Evolutionary conservation across 37 sponge, comb jelly and placozoan species (phyloP).

Genomic region (Oopsacas minuta): DNA sequence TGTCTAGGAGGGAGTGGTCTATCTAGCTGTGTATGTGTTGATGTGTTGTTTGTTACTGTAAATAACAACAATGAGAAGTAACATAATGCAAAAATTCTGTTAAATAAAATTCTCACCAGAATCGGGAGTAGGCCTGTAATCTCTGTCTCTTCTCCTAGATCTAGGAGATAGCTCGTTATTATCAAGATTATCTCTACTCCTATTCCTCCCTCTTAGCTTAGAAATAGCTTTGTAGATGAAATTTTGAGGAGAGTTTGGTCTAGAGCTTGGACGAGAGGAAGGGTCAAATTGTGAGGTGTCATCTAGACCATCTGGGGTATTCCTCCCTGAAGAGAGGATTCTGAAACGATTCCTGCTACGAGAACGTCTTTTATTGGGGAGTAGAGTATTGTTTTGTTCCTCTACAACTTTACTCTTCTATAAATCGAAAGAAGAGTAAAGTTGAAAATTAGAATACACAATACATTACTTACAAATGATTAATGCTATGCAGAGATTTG

Average conservation of each 20-base stretch:
- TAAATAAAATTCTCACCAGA: no score
- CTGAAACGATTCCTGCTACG: background rate
- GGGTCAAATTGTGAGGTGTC: background rate
- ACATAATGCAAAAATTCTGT: no score
- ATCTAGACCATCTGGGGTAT: background rate
- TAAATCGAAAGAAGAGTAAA: no score
- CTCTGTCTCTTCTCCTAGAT: background rate
- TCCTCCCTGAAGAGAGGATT: background rate
- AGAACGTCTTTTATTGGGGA: background rate
- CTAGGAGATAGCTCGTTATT: background rate
- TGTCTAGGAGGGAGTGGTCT: slow-evolving; percentile 4
- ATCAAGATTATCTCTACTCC: background rate
- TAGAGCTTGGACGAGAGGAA: background rate
- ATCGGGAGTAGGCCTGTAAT: no score
- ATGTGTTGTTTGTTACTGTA: no score
- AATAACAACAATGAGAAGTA: no score
- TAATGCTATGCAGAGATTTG: no score
- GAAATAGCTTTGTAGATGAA: slow-evolving; percentile 9
- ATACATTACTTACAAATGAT: no score
- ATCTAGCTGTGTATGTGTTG: background rate
- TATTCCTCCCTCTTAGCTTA: background rate
- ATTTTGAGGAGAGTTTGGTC: background rate
- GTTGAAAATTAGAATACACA: no score
- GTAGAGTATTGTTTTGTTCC: no score
- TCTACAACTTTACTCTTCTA: no score